Conservation (phyloP, 2,113 vertebrate species). For the Probosciger aterrimus region DNA sequence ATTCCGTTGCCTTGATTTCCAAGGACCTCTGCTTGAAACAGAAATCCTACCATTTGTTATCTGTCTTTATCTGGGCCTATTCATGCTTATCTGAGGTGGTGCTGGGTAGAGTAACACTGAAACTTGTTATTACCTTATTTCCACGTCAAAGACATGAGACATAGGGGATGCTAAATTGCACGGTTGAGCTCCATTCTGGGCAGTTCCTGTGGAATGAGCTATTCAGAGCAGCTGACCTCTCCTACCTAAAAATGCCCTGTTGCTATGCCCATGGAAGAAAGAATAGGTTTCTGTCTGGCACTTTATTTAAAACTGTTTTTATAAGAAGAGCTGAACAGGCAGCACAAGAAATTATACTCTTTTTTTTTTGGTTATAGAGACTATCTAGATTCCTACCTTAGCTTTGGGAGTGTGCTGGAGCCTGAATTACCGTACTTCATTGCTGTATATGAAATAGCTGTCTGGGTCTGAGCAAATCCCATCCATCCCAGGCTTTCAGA, state of each 20-base stretch:
- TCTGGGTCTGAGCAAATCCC: neutral
- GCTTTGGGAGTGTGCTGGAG: neutral
- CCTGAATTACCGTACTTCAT: neutral
- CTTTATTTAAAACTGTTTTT: neutral
- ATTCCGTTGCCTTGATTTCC: neutral
- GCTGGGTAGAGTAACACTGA: neutral
- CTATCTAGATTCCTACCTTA: neutral
- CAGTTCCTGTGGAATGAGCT: constrained; percentile 22
- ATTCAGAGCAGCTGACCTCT: neutral
- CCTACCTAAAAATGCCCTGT: constrained; percentile 29
- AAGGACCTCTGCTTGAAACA: neutral
- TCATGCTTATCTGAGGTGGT: neutral
- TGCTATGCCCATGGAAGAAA: neutral
- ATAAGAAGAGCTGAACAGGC: neutral
- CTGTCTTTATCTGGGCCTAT: neutral
- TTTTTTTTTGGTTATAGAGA: neutral
- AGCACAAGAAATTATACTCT: neutral
- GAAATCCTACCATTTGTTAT: neutral
- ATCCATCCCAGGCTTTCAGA: neutral
- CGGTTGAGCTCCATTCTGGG: neutral
- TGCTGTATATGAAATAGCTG: neutral
- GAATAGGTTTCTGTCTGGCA: neutral
- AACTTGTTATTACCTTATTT: neutral
- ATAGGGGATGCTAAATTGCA: constrained; percentile 9
- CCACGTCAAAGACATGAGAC: neutral